Evolutionary conservation across 2,797 vertebrate species (phyloP), one percentile per base, ranked within the genome.

Genomic region (Gambelia wislizenii): DNA sequence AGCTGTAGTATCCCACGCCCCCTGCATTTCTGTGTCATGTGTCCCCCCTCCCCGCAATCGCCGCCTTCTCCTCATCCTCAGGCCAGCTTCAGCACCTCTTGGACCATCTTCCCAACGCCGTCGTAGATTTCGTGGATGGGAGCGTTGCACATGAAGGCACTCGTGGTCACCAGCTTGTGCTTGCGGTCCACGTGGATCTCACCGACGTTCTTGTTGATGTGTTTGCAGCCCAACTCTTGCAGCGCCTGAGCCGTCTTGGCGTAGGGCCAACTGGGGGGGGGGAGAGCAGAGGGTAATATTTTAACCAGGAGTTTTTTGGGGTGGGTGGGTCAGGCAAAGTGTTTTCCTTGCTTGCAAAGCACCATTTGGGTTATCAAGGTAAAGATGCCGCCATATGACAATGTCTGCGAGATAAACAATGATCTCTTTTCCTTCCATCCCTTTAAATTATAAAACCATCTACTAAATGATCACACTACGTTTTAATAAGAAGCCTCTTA

Each of bases 131-230:
- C 93, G 16, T 98, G 98, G 64, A 98, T 13, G 0, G 97, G 96
- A 87, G 98, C 97, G 0, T 98, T 98, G 96, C 98, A 98, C 98
- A 98, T 98, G 92, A 98, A 98, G 25, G 98, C 98, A 1, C 96
- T 96, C 27, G 97, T 98, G 54, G 97, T 98, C 92, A 98, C 98
- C 92, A 98, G 95, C 93, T 98, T 98, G 90, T 98, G 97, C 91
- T 98, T 98, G 12, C 56, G 85, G 14, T 98, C 98, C 18, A 98
- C 95, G 0, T 98, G 98, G 7, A 95, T 95, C 89, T 98, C 97
- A 0, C 93, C 96, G 61, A 98, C 98, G 0, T 97, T 93, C 67
- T 96, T 98, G 94, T 98, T 98, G 86, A 98, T 93, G 0, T 98
- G 97, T 93, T 97, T 98, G 95, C 97, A 98, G 77, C 98, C 98